phyloP scores from a whole-genome alignment of 2,797 vertebrate genomes.

The Platalea minor region DNA sequence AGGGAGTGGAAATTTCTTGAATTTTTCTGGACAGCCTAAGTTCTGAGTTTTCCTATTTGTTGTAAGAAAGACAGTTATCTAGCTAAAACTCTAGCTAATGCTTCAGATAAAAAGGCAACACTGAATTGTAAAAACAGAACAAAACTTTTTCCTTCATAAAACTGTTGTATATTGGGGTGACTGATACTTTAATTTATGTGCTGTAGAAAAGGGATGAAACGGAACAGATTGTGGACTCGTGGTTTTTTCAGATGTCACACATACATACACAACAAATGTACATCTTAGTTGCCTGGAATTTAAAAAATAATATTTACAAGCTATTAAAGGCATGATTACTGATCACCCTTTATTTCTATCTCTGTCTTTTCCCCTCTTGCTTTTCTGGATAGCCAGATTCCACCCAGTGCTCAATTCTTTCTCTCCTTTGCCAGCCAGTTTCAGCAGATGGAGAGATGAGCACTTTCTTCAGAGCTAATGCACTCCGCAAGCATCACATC shows the following conservation, averaged over 20 bases:
- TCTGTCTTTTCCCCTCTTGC: background rate
- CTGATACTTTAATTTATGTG: slow-evolving; percentile 49
- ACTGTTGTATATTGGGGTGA: slow-evolving; percentile 23
- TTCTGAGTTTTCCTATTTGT: background rate
- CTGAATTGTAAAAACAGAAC: slow-evolving; percentile 28
- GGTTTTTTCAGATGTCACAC: slow-evolving; percentile 40
- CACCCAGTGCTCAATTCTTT: background rate
- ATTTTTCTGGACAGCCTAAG: background rate
- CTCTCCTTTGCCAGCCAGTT: background rate
- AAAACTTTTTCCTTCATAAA: background rate
- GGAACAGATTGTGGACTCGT: slow-evolving; percentile 4
- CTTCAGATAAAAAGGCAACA: slow-evolving; percentile 14
- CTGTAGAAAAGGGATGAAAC: slow-evolving; percentile 48
- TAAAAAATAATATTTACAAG: slow-evolving; percentile 41
- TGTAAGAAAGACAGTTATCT: background rate
- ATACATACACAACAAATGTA: slow-evolving; percentile 53
- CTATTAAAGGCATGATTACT: slow-evolving; percentile 62
- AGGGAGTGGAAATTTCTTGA: background rate
- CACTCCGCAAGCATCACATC: background rate
- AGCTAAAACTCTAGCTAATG: background rate
- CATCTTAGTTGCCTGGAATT: slow-evolving; percentile 57
- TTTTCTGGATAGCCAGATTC: background rate
- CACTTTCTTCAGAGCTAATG: background rate
- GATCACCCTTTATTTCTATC: slow-evolving; percentile 11
- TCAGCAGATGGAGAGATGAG: background rate